Evolutionary conservation across 2,888 invertebrate genomes (phyloP).

Genomic region (Erebia ligea): DNA sequence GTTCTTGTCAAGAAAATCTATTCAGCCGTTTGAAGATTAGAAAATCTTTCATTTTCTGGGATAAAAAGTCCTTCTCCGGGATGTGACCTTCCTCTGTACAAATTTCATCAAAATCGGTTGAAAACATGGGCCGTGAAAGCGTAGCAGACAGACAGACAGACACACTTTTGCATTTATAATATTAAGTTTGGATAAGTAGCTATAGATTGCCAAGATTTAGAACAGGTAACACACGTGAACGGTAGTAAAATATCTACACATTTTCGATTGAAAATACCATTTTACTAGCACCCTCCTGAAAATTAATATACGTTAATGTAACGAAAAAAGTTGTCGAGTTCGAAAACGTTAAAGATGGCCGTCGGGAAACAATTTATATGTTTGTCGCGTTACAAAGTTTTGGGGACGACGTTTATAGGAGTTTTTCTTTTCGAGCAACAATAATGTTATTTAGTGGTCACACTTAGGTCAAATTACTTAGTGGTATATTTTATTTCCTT

Average conservation of each 20-base stretch:
- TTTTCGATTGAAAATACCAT: background rate
- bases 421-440: slow-evolving; percentile 24
- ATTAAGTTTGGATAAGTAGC: too few relatives aligned
- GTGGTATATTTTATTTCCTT: background rate
- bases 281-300: background rate
- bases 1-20: too few relatives aligned
- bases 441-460: slow-evolving; percentile 25
- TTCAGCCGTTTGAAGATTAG: too few relatives aligned
- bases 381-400: slow-evolving; percentile 67
- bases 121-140: too few relatives aligned
- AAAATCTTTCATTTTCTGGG: too few relatives aligned
- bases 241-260: background rate
- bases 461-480: slow-evolving; percentile 1
- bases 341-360: slow-evolving; percentile 55
- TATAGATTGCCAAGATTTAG: background rate
- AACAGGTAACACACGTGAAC: too few relatives aligned
- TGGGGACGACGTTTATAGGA: slow-evolving; percentile 39
- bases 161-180: too few relatives aligned
- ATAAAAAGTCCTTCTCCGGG: too few relatives aligned
- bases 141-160: too few relatives aligned
- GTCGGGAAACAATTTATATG: slow-evolving; percentile 71
- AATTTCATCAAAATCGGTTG: too few relatives aligned
- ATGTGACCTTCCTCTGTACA: too few relatives aligned
- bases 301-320: slow-evolving; percentile 18
- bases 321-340: slow-evolving; percentile 21